Base-by-base conservation (phyloP, 1,140 invertebrate genomes). In the Cryptotermes secundus region DNA sequence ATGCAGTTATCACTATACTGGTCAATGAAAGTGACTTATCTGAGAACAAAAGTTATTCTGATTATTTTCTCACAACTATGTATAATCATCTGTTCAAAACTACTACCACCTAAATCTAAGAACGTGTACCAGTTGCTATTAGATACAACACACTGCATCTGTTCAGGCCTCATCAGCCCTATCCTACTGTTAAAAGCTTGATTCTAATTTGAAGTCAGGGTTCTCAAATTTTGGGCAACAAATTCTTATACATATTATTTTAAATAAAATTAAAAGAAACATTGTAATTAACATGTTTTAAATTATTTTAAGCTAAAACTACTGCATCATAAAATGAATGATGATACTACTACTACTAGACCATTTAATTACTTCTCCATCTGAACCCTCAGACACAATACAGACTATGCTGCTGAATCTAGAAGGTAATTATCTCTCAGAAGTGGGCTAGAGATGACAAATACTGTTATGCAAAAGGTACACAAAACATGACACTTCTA, bases 31-130 rank as follows among this genome's bases (percentile, higher is more conserved):
- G 9, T 31, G 59, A 31, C n/a, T 10, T 72, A 72, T 31, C 26
- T 72, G 59, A 72, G 14, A 31, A n/a, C 31, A n/a, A 72, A 31
- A n/a, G 59, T 26, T 72, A 72, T n/a, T 72, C 59, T 26, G 26
- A 72, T 72, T 26, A 72, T 31, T 6, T 72, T 72, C 59, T n/a
- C 59, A 72, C 59, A 72, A 72, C 59, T 31, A 72, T 19, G 19
- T 59, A 59, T 72, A 72, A 31, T 72, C 31, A 72, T 72, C 16
- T 31, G 19, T 72, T 72, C 59, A 72, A 72, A 72, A 72, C 59
- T 72, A 72, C 59, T 31, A 31, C 59, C 59, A 72, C 59, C 59
- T 72, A 72, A n/a, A 72, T 72, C 59, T 72, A 72, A 72, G 26
- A 72, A 59, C 4, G 59, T 72, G 59, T 72, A 72, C 59, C n/a